These are phyloP conservation scores for Criorhina ranunculi DNA, from an alignment of 2,888 invertebrate species.

Conservation along the genomic window DNA sequence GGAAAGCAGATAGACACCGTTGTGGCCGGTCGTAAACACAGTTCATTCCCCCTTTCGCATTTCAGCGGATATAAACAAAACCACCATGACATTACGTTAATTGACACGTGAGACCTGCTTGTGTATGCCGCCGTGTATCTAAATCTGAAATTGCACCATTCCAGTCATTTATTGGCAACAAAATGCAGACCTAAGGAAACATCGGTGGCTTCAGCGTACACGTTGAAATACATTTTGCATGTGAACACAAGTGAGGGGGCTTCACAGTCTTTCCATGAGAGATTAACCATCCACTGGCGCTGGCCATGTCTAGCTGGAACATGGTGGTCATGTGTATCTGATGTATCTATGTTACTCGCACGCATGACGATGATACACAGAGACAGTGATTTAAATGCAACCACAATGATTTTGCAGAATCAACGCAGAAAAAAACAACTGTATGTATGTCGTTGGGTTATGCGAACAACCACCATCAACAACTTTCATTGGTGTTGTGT, in stretches of 20 bases:
- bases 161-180: slow-evolving; percentile 21
- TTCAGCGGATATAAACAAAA: slow-evolving; percentile 61
- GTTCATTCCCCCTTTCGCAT: slow-evolving; percentile 54
- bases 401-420: slow-evolving; percentile 44
- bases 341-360: slow-evolving; percentile 20
- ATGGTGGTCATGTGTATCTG: slow-evolving; percentile 7
- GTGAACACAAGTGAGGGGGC: background rate
- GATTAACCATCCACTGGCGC: slow-evolving; percentile 21
- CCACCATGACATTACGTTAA: slow-evolving; percentile 65
- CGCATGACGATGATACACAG: slow-evolving; percentile 8
- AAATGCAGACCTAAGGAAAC: slow-evolving; percentile 37
- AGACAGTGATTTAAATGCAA: slow-evolving; percentile 10
- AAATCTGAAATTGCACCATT: slow-evolving; percentile 41
- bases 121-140: slow-evolving; percentile 16
- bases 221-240: slow-evolving; percentile 5
- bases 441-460: slow-evolving; percentile 10
- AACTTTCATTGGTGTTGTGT: background rate
- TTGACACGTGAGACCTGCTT: slow-evolving; percentile 61
- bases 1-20: slow-evolving; percentile 24
- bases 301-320: slow-evolving; percentile 37
- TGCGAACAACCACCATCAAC: slow-evolving; percentile 7
- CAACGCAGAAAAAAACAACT: background rate
- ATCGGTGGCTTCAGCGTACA: slow-evolving; percentile 28
- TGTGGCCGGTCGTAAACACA: slow-evolving; percentile 19
- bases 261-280: slow-evolving; percentile 1